Evolutionary conservation across 2,888 invertebrate species (phyloP).

Genomic region (Rotaria socialis): DNA sequence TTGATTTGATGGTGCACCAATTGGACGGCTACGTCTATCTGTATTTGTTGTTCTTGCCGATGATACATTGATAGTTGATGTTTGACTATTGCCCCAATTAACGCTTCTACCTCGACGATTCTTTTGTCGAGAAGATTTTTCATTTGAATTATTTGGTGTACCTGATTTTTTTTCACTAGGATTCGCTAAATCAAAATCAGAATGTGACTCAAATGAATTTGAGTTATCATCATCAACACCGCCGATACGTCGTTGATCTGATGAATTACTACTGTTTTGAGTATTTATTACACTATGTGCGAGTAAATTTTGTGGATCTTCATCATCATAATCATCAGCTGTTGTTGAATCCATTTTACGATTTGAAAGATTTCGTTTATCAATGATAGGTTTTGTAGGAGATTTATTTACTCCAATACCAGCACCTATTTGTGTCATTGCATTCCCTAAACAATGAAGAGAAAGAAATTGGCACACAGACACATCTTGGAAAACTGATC

Average conservation of each 20-base stretch:
- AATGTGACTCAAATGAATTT: conserved; percentile 45
- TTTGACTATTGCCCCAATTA: background rate
- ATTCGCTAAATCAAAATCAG: conserved; percentile 37
- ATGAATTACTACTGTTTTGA: conserved; percentile 27
- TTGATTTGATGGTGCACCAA: background rate
- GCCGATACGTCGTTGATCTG: background rate
- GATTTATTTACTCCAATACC: conserved; percentile 23
- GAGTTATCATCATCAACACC: conserved; percentile 37
- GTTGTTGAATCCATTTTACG: background rate
- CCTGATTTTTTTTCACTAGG: background rate
- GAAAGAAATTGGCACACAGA: background rate
- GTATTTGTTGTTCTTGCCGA: background rate
- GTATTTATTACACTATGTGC: background rate
- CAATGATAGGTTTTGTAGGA: background rate
- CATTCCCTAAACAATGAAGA: background rate
- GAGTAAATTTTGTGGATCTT: conserved; percentile 23
- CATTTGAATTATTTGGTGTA: background rate
- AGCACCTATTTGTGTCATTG: conserved; percentile 27
- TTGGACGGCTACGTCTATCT: background rate
- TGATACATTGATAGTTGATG: background rate
- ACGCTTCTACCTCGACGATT: conserved; percentile 22
- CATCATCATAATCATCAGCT: background rate
- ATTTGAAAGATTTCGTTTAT: conserved; percentile 1
- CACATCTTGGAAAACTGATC: background rate
- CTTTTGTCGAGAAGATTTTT: background rate